Evolutionary conservation across 1,140 invertebrate species (phyloP).

Genomic region (Lepidotrigona ventralis): DNA sequence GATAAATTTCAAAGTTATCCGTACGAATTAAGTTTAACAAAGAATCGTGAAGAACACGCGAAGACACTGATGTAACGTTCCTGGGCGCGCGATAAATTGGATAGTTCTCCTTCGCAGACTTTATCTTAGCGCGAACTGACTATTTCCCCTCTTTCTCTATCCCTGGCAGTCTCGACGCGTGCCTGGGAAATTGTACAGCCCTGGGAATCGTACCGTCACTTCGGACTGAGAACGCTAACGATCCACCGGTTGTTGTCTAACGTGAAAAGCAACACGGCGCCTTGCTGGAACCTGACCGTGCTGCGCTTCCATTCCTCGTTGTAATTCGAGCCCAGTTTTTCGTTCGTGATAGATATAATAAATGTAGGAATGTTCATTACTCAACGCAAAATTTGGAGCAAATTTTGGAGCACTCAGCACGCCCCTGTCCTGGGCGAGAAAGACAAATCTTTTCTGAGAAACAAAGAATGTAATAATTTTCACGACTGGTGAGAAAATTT

Average conservation of each 20-base stretch:
- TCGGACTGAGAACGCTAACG: slow-evolving; percentile 21
- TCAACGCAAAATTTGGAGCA: no score
- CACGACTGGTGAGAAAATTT: neutral
- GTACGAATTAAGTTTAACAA: slow-evolving; percentile 8
- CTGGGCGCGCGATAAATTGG: slow-evolving; percentile 52
- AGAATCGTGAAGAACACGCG: slow-evolving; percentile 31
- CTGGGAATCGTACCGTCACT: slow-evolving; percentile 43
- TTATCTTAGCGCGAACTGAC: slow-evolving; percentile 29
- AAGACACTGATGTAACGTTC: slow-evolving; percentile 44
- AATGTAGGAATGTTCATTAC: neutral
- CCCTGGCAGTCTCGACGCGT: slow-evolving; percentile 10
- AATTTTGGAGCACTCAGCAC: no score
- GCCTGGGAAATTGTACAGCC: slow-evolving; percentile 48
- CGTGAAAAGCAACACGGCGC: slow-evolving; percentile 28
- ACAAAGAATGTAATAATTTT: no score
- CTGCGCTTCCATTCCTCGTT: neutral
- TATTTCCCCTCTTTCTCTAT: slow-evolving; percentile 15
- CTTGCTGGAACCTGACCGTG: neutral
- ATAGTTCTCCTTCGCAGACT: slow-evolving; percentile 45
- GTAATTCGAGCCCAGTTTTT: slow-evolving; percentile 1
- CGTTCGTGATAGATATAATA: neutral
- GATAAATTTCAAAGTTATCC: neutral
- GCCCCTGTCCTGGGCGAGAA: no score
- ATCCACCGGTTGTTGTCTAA: slow-evolving; percentile 20
- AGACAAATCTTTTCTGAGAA: no score